These are phyloP conservation scores for Andrena bicolor DNA, from an alignment of 2,888 invertebrate species.

Conservation along the genomic window DNA sequence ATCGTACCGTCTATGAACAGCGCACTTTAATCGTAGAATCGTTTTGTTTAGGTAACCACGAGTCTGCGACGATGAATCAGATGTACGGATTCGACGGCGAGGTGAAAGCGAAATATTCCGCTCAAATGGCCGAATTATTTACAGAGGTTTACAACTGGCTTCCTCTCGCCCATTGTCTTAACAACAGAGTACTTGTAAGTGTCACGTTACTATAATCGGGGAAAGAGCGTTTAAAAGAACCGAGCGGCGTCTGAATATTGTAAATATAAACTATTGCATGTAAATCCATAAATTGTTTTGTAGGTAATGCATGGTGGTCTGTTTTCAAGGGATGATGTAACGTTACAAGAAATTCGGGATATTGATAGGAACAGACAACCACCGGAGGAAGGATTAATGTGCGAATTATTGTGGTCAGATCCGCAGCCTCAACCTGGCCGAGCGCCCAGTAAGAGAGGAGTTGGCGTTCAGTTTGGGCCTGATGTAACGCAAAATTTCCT, in stretches of 20 bases:
- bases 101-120: constrained; percentile 97
- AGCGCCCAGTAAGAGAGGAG: constrained; percentile 97
- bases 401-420: constrained; percentile 99
- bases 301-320: constrained; percentile 99
- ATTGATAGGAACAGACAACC: constrained; percentile 98
- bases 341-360: constrained; percentile 95
- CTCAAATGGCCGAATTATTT: constrained; percentile 98
- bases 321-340: constrained; percentile 96
- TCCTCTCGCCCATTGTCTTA: constrained; percentile 98
- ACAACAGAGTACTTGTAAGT: constrained; percentile 91
- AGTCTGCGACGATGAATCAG: constrained; percentile 99
- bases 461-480: constrained; percentile 99
- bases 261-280: neutral
- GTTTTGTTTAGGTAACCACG: constrained; percentile 95
- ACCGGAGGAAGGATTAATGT: constrained; percentile 98
- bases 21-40: neutral
- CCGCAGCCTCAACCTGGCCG: constrained; percentile 96
- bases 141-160: constrained; percentile 99
- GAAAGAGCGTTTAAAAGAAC: constrained; percentile 23
- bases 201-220: neutral
- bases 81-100: constrained; percentile 99
- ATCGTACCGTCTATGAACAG: neutral
- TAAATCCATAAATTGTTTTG: constrained; percentile 1
- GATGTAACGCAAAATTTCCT: constrained; percentile 97
- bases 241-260: neutral